A percentile compares a stretch with the other conserved stretches of the same genome.
These are phyloP conservation scores for Panopea generosa DNA, from an alignment of 2,888 invertebrate species.

Conservation along the genomic window DNA sequence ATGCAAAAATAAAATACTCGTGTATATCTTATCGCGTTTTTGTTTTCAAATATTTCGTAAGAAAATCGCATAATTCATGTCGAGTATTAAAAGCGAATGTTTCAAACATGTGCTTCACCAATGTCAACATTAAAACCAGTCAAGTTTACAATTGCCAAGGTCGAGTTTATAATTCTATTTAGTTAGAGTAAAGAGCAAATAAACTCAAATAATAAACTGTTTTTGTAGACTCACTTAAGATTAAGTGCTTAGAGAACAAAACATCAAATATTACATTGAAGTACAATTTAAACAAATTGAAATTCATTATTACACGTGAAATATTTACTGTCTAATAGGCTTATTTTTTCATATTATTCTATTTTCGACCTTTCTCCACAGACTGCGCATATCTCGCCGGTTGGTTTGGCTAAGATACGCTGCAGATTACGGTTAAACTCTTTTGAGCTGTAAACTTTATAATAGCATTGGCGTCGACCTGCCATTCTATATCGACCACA, in stretches of 20 bases:
- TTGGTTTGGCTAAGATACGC: conserved; percentile 26
- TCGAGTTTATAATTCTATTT: conserved; percentile 4
- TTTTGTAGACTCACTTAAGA: conserved; percentile 2
- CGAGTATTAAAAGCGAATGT: no score
- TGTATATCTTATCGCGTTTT: no score
- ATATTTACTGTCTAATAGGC: conserved; percentile 28
- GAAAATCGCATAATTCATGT: no score
- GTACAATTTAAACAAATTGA: conserved; percentile 20
- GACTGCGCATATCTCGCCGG: conserved; percentile 7
- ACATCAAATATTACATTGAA: conserved; percentile 14
- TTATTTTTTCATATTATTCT: conserved; percentile 29
- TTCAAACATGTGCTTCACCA: no score
- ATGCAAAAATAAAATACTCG: no score
- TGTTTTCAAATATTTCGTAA: no score
- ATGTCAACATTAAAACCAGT: conserved; percentile 1
- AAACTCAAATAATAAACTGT: conserved; percentile 12
- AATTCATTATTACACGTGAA: conserved; percentile 19
- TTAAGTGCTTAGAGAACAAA: background rate
- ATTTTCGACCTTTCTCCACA: conserved; percentile 8
- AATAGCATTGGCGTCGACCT: conserved; percentile 4
- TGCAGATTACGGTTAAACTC: conserved; percentile 19
- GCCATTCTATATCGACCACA: conserved; percentile 4
- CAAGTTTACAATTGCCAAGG: background rate
- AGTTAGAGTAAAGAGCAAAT: conserved; percentile 9
- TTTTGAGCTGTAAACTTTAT: conserved; percentile 26